phyloP scores from a whole-genome alignment of 2,113 vertebrate genomes.

The Octodon degus region DNA sequence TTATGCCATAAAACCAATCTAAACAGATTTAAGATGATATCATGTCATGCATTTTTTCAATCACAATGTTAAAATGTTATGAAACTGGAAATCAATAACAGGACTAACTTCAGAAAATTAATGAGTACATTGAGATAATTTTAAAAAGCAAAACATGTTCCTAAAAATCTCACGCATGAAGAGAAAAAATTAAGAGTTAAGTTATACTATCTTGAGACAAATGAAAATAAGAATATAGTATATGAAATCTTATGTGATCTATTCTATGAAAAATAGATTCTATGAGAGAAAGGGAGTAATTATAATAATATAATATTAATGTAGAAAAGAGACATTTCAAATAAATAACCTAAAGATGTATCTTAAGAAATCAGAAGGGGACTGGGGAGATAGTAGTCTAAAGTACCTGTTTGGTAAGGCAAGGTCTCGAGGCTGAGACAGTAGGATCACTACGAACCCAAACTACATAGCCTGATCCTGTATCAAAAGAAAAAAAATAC shows the following conservation, averaged over 20 bases:
- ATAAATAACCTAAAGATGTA: not conserved
- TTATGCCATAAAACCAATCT: not conserved
- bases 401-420: too few species aligned
- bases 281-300: not conserved
- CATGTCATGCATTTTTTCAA: not conserved
- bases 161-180: not conserved
- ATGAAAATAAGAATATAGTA: not conserved
- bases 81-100: not conserved
- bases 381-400: too few species aligned
- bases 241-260: not conserved
- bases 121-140: not conserved
- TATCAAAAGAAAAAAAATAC: too few species aligned
- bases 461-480: too few species aligned
- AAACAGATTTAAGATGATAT: not conserved
- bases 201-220: not conserved
- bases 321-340: not conserved
- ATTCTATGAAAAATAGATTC: too few species aligned
- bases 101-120: not conserved
- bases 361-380: not conserved
- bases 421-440: too few species aligned
- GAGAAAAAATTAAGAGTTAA: not conserved
- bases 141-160: not conserved
- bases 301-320: too few species aligned
- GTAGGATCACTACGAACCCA: too few species aligned
- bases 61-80: not conserved